These are phyloP conservation scores for Hylaeus anthracinus DNA, from an alignment of 1,140 invertebrate species.

Conservation along the genomic window DNA sequence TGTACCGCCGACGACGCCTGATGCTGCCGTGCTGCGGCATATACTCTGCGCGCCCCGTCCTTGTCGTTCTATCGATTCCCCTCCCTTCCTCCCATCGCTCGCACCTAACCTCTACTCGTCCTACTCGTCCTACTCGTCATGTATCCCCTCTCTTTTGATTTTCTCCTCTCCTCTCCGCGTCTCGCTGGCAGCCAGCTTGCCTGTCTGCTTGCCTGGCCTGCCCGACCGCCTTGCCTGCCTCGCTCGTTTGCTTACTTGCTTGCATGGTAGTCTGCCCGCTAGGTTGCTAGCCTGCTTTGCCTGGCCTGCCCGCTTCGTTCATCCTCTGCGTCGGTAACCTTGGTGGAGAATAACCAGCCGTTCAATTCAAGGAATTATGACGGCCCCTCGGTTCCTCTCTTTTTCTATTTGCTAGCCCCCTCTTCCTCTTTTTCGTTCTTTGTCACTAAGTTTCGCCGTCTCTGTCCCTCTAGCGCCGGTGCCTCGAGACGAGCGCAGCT, in stretches of 20 bases:
- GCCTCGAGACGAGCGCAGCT: slow-evolving; percentile 3
- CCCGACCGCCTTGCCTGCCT: slow-evolving; percentile 50
- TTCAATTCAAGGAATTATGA: slow-evolving; percentile 80
- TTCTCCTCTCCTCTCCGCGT: slow-evolving; percentile 39
- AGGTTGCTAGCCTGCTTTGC: slow-evolving; percentile 45
- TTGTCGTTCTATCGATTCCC: slow-evolving; percentile 77
- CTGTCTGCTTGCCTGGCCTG: slow-evolving; percentile 47
- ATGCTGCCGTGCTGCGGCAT: slow-evolving; percentile 50
- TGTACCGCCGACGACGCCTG: slow-evolving; percentile 51
- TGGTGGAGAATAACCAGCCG: slow-evolving; percentile 77
- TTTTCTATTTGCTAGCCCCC: slow-evolving; percentile 53
- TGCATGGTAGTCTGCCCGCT: slow-evolving; percentile 45
- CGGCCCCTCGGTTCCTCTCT: slow-evolving; percentile 63
- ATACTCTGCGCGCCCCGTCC: slow-evolving; percentile 62
- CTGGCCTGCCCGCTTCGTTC: slow-evolving; percentile 56
- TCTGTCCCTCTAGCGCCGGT: slow-evolving; percentile 43
- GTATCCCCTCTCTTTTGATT: slow-evolving; percentile 34
- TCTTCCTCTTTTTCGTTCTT: slow-evolving; percentile 61
- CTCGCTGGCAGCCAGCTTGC: slow-evolving; percentile 46
- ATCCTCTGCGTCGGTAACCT: slow-evolving; percentile 71
- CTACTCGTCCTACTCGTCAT: slow-evolving; percentile 44
- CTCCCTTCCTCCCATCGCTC: slow-evolving; percentile 57
- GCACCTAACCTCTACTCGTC: slow-evolving; percentile 18
- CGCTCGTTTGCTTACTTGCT: slow-evolving; percentile 36
- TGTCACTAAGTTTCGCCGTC: slow-evolving; percentile 47